A percentile compares a stretch with the other conserved stretches of the same genome.
These are phyloP conservation scores for Bursaphelenchus mucronatus DNA, from an alignment of 1,140 invertebrate genomes.

Conservation along the genomic window DNA sequence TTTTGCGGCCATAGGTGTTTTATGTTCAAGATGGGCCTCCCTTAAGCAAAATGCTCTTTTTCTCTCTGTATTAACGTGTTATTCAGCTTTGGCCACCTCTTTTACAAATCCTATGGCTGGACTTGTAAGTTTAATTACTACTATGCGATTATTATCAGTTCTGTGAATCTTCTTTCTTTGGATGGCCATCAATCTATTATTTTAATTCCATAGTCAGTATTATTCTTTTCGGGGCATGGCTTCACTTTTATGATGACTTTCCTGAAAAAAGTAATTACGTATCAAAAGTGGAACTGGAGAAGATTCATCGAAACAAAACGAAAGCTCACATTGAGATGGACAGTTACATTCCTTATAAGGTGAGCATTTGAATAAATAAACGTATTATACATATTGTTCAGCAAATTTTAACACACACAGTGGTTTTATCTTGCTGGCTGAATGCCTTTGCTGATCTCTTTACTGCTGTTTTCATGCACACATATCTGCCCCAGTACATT, in stretches of 20 bases:
- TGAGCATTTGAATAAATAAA: background rate
- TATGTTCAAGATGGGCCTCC: slow-evolving; percentile 16
- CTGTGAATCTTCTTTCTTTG: slow-evolving; percentile 27
- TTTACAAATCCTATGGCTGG: slow-evolving; percentile 21
- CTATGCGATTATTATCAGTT: slow-evolving; percentile 2
- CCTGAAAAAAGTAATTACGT: slow-evolving; percentile 29
- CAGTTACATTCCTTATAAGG: slow-evolving; percentile 32
- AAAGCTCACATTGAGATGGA: slow-evolving; percentile 33
- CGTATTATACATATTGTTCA: background rate
- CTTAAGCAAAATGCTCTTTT: slow-evolving; percentile 19
- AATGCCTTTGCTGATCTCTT: slow-evolving; percentile 18
- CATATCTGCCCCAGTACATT: slow-evolving; percentile 16
- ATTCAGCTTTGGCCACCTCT: slow-evolving; percentile 26
- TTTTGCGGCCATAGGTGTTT: slow-evolving; percentile 17
- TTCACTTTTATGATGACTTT: slow-evolving; percentile 32
- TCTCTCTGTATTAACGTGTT: slow-evolving; percentile 26
- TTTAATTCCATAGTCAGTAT: slow-evolving; percentile 11
- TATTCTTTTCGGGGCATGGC: slow-evolving; percentile 27
- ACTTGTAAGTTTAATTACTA: slow-evolving; percentile 3
- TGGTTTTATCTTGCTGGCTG: slow-evolving; percentile 4
- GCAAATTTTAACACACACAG: slow-evolving; percentile 2
- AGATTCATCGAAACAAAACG: slow-evolving; percentile 31
- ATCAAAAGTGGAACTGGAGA: slow-evolving; percentile 20
- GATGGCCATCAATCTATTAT: slow-evolving; percentile 37
- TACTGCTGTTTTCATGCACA: slow-evolving; percentile 7